Percentiles rank a stretch among this genome's conserved stretches.
These are phyloP conservation scores for Ypsolopha sequella DNA, from an alignment of 2,888 invertebrate genomes.

Conservation along the genomic window DNA sequence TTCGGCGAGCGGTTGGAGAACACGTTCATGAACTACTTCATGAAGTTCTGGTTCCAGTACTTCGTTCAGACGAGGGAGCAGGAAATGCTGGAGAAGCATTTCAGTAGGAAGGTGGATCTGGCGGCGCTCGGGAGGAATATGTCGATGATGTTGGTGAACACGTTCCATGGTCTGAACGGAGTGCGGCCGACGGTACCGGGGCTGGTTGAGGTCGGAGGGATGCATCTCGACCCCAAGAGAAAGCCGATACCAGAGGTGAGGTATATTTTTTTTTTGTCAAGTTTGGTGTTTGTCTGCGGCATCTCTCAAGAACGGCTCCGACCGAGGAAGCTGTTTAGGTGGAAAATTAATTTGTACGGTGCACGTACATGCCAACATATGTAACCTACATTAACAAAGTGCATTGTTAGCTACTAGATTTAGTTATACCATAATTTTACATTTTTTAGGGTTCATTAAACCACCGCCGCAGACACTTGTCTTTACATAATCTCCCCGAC, in stretches of 20 bases:
- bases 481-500: too few relatives aligned
- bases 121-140: constrained; percentile 61
- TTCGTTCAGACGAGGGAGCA: constrained; percentile 41
- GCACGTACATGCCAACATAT: too few relatives aligned
- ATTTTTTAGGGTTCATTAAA: too few relatives aligned
- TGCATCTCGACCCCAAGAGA: constrained; percentile 57
- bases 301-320: neutral
- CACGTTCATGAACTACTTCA: constrained; percentile 29
- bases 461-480: too few relatives aligned
- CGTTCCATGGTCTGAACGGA: constrained; percentile 72
- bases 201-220: constrained; percentile 74
- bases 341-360: too few relatives aligned
- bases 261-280: too few relatives aligned
- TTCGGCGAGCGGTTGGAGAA: constrained; percentile 62
- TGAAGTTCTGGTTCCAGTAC: constrained; percentile 41
- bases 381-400: too few relatives aligned
- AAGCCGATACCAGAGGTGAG: constrained; percentile 58
- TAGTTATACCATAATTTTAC: too few relatives aligned
- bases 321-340: neutral
- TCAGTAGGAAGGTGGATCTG: constrained; percentile 60
- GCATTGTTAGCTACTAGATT: too few relatives aligned
- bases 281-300: neutral
- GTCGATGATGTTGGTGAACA: constrained; percentile 70
- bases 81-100: constrained; percentile 45
- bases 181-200: constrained; percentile 67